phyloP scores from a whole-genome alignment of 2,113 vertebrate species.

The Junco hyemalis region DNA sequence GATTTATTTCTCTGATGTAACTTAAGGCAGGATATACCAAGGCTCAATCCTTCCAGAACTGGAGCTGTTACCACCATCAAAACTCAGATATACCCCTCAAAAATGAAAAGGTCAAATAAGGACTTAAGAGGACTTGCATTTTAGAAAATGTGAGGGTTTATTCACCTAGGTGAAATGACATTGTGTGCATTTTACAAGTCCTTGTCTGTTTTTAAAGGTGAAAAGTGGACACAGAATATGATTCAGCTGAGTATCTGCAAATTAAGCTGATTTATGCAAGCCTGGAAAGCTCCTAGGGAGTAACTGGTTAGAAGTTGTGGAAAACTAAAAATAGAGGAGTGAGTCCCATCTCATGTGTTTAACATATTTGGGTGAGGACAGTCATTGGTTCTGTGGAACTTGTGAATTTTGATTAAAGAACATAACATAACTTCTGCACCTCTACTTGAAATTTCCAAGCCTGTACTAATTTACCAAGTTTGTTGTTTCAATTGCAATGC shows the following conservation, averaged over 20 bases:
- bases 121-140: neutral
- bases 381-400: neutral
- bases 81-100: neutral
- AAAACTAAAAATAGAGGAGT: neutral
- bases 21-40: neutral
- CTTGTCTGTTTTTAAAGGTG: neutral
- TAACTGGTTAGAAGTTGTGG: neutral
- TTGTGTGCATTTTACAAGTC: neutral
- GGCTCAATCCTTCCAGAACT: neutral
- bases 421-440: neutral
- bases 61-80: neutral
- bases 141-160: neutral
- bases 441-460: neutral
- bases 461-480: neutral
- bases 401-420: neutral
- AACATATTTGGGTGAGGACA: neutral
- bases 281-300: neutral
- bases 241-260: neutral
- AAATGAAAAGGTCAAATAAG: neutral
- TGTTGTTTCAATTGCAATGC: neutral
- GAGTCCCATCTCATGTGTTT: neutral
- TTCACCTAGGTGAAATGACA: neutral
- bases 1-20: neutral
- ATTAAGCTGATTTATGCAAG: constrained; percentile 17
- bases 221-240: neutral